A percentile compares a stretch with the other conserved stretches of the same genome.
Conservation (phyloP, 1,140 invertebrate species). For the Galleria mellonella region DNA sequence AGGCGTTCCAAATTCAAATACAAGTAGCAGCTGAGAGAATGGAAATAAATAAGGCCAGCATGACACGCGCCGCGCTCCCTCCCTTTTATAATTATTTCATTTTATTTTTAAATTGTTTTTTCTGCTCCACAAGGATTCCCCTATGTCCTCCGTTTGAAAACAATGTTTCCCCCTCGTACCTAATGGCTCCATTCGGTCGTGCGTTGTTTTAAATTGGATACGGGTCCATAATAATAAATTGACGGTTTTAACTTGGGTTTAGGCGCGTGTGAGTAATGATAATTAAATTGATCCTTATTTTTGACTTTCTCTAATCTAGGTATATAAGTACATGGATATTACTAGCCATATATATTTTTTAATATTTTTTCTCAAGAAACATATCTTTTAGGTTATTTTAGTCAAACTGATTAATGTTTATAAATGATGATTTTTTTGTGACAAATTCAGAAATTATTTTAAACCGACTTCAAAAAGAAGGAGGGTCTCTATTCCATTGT, state of each 20-base stretch:
- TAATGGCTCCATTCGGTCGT: constrained; percentile 46
- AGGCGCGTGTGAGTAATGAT: constrained; percentile 58
- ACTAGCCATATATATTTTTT: background rate
- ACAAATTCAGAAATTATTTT: no score
- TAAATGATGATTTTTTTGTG: no score
- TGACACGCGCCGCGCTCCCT: constrained; percentile 60
- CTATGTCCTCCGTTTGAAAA: constrained; percentile 53
- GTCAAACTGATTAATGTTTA: no score
- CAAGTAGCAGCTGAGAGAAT: constrained; percentile 55
- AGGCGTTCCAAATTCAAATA: constrained; percentile 51
- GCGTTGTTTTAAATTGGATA: constrained; percentile 73
- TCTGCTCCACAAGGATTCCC: constrained; percentile 59
- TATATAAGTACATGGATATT: constrained; percentile 3
- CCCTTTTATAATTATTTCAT: constrained; percentile 71
- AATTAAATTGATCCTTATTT: constrained; percentile 67
- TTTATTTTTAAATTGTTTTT: constrained; percentile 75
- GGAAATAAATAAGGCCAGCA: constrained; percentile 59
- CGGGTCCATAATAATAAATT: constrained; percentile 70
- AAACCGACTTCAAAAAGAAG: no score
- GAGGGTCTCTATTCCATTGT: no score
- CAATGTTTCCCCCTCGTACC: constrained; percentile 53
- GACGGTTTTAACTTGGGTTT: constrained; percentile 63
- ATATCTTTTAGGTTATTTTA: no score
- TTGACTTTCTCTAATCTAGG: constrained; percentile 17
- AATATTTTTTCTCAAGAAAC: no score